A percentile compares a stretch with the other conserved stretches of the same genome.
These are phyloP conservation scores for Lytechinus pictus DNA, from an alignment of 35 echinoderm and acorn worm species.

Conservation along the genomic window DNA sequence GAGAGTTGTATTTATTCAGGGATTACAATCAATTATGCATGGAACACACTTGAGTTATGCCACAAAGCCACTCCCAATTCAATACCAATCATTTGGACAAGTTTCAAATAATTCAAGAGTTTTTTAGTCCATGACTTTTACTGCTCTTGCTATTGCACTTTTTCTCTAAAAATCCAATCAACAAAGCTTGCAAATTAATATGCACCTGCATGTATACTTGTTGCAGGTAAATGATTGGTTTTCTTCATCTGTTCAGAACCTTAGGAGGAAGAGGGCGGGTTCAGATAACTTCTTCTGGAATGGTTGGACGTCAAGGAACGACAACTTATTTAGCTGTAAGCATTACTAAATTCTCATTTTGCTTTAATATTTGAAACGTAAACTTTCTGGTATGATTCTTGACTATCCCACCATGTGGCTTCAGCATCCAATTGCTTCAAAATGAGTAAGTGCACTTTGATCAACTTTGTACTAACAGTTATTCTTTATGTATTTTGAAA, in stretches of 20 bases:
- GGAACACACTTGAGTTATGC: neutral
- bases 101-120: neutral
- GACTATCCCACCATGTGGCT: neutral
- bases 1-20: neutral
- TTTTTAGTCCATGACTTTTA: neutral
- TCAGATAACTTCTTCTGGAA: neutral
- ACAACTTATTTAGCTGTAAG: neutral
- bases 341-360: neutral
- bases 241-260: neutral
- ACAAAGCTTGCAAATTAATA: neutral
- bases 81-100: neutral
- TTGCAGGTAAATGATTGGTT: neutral
- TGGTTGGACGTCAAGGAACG: neutral
- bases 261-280: neutral
- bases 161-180: neutral
- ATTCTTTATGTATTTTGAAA: too few species aligned
- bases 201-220: neutral
- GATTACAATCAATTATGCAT: neutral
- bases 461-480: too few species aligned
- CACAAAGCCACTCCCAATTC: neutral
- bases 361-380: neutral
- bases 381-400: neutral
- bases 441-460: neutral
- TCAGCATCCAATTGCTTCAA: neutral
- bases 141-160: neutral